Conservation (phyloP, 2,888 invertebrate genomes). For the Hirtodrosophila confusa region DNA sequence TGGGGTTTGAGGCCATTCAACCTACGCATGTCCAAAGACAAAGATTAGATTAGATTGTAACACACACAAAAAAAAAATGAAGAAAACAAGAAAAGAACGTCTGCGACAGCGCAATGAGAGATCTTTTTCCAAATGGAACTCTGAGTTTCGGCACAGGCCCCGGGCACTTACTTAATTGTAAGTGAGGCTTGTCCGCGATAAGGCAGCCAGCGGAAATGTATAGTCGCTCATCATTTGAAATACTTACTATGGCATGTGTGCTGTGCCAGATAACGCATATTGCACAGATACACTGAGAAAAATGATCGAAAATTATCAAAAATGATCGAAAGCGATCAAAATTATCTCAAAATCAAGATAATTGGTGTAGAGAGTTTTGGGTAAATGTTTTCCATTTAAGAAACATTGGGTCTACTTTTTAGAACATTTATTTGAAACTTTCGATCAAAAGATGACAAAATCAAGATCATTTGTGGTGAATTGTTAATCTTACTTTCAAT, state of each 20-base stretch:
- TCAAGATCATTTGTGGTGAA: no score
- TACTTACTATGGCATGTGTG: constrained; percentile 31
- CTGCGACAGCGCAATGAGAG: constrained; percentile 10
- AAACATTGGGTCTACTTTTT: no score
- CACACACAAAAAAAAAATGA: constrained; percentile 24
- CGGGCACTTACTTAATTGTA: constrained; percentile 73
- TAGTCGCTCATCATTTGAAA: constrained; percentile 53
- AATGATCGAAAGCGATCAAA: no score
- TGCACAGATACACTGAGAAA: constrained; percentile 11
- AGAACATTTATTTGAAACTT: no score
- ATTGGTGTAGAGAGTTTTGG: no score
- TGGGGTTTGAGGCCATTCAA: constrained; percentile 54
- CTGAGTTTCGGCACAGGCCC: constrained; percentile 44
- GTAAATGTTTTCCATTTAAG: no score
- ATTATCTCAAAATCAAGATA: no score
- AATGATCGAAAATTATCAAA: no score
- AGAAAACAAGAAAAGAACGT: constrained; percentile 8
- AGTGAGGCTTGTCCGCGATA: constrained; percentile 73
- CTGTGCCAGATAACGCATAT: constrained; percentile 60
- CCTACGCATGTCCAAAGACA: constrained; percentile 33
- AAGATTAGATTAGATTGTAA: constrained; percentile 74
- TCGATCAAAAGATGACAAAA: no score
- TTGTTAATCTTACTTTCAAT: no score
- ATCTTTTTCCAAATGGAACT: constrained; percentile 18
- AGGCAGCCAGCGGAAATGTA: constrained; percentile 58